These are phyloP conservation scores for Drepana arcuata DNA, from an alignment of 1,140 invertebrate species.

Conservation along the genomic window DNA sequence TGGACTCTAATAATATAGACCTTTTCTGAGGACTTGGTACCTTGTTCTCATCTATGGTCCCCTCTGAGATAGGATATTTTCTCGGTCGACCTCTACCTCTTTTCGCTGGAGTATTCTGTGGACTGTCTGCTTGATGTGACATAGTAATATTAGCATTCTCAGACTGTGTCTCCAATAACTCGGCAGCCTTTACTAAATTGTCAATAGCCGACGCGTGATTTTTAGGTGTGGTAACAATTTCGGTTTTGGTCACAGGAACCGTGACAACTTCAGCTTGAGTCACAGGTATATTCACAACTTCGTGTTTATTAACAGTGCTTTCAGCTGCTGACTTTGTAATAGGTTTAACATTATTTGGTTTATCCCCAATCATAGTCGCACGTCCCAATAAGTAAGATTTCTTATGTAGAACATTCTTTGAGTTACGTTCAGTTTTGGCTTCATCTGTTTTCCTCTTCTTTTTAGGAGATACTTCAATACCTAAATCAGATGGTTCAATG, in stretches of 20 bases:
- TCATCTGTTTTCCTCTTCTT: constrained; percentile 57
- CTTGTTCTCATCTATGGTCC: constrained; percentile 20
- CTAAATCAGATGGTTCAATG: constrained; percentile 54
- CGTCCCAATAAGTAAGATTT: constrained; percentile 56
- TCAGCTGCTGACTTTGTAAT: constrained; percentile 2
- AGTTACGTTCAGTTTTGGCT: constrained; percentile 28
- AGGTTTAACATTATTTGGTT: constrained; percentile 10
- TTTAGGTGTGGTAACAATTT: constrained; percentile 22
- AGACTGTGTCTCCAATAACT: constrained; percentile 52
- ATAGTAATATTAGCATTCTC: constrained; percentile 16
- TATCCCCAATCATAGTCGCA: constrained; percentile 16
- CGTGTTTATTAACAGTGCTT: constrained; percentile 6
- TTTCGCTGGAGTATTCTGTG: constrained; percentile 39
- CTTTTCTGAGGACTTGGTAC: constrained; percentile 47
- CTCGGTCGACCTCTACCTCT: constrained; percentile 57
- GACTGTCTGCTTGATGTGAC: constrained; percentile 10
- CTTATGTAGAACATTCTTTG: constrained; percentile 48
- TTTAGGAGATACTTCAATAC: constrained; percentile 43
- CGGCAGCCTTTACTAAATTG: constrained; percentile 59
- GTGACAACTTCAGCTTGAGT: constrained; percentile 20
- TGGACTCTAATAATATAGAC: constrained; percentile 36
- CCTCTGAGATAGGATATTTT: constrained; percentile 51
- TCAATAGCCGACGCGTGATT: constrained; percentile 50
- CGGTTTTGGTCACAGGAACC: constrained; percentile 18
- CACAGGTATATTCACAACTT: constrained; percentile 18